Base-by-base conservation (phyloP, 2,888 invertebrate genomes). In the Lepetodrilus schrolli region DNA sequence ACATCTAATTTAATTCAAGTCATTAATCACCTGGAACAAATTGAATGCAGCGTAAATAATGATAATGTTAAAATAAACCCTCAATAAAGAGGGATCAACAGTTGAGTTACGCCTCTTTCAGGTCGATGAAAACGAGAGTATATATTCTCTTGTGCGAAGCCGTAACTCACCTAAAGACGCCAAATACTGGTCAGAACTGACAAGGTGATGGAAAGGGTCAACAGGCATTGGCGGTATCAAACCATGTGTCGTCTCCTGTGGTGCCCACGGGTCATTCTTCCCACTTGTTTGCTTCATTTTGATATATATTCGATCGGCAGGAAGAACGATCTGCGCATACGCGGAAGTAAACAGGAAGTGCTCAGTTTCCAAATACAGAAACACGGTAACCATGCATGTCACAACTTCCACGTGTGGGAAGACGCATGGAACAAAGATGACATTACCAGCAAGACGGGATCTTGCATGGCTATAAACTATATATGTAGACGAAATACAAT, bases 181-280 rank as follows among this genome's bases (percentile, higher is more conserved):
- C 17, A 78, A 73, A 66, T 78, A 78, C 10, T 50, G 70, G 10
- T 70, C 75, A n/a, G 78, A 78, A 36, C 75, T 75, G 47, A 78
- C 74, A 20, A 75, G 34, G 37, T 74, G 47, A 38, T 70, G 34
- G 26, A 75, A 21, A 13, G 78, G 78, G 38, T 78, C 73, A 47
- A n/a, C 34, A 0, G 69, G 73, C 7, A 58, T 17, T 4, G 58
- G 58, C 30, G 34, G 4, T 13, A 58, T 7, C 7, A 34, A 30
- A 23, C 13, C 34, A 30, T 23, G 26, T 26, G 58, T 30, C 17
- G 58, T 17, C 5, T 26, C 4, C 7, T 58, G 58, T 26, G 58
- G 58, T 58, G 58, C 10, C 58, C 58, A 58, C 58, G 58, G 58
- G 58, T 58, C 58, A 30, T 58, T 58, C 58, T 30, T 58, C 3